These are phyloP conservation scores for Trichonephila clavipes DNA, from an alignment of 1,140 invertebrate genomes.

Conservation along the genomic window DNA sequence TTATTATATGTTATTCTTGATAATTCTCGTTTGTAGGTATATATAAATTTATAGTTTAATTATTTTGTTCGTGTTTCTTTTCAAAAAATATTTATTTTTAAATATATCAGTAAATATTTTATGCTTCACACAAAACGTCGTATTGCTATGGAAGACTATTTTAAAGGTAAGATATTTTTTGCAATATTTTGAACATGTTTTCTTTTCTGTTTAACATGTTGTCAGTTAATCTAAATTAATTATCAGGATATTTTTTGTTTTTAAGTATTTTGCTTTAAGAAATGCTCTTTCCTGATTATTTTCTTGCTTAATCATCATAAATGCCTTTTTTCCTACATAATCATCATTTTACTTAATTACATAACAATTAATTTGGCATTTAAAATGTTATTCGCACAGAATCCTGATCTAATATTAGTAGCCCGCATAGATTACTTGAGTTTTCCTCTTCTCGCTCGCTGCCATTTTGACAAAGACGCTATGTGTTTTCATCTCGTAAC, in stretches of 20 bases:
- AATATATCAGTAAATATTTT: neutral
- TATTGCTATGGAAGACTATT: constrained; percentile 31
- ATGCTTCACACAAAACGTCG: constrained; percentile 44
- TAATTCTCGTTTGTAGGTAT: neutral
- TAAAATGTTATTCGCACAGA: too few species aligned
- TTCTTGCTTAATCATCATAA: too few species aligned
- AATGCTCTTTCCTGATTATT: neutral
- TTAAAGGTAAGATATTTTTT: neutral
- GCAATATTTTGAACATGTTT: neutral
- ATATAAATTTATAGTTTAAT: neutral
- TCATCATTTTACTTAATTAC: too few species aligned
- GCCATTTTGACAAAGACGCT: constrained; percentile 44
- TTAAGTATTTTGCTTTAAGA: neutral
- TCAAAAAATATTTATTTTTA: neutral
- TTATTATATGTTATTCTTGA: neutral
- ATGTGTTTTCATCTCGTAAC: neutral
- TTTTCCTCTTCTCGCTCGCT: constrained; percentile 21
- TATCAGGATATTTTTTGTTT: neutral
- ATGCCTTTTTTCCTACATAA: too few species aligned
- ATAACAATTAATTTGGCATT: too few species aligned
- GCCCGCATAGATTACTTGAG: neutral
- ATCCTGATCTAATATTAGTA: neutral
- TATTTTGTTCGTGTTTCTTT: neutral
- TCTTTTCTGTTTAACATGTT: neutral
- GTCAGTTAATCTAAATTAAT: neutral